Evolutionary conservation across 2,113 vertebrate species (phyloP), one percentile per base, ranked within the genome.

Genomic region (Oreochromis niloticus): DNA sequence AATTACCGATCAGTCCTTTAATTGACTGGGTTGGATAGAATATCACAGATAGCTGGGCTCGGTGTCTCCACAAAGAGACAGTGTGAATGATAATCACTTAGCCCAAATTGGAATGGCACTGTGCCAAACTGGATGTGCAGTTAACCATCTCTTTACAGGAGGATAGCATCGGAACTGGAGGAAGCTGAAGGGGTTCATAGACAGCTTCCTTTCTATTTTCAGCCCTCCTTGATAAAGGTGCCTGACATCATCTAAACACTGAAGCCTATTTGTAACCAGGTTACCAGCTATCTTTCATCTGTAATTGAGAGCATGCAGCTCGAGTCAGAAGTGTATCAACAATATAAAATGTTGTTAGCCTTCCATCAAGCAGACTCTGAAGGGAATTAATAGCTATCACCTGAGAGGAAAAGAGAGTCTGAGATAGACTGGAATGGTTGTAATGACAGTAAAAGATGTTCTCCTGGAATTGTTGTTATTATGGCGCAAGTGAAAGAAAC

Each of bases 271-370:
- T 96, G 95, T 96, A 96, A 96, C 95, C 95, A 95, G 95, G 95
- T 96, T 97, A 97, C 92, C 90, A 94, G 93, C 94, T 96, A 96
- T 97, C 95, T 95, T 89, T 94, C 95, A 93, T 91, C 93, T 89
- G 92, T 96, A 95, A 96, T 91, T 95, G 96, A 96, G 94, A 95
- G 91, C 92, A 96, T 91, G 92, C 54, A 94, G 94, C 94, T 96
- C 73, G 71, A 96, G 94, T 92, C 91, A 87, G 87, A 94, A 97
- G 89, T 96, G 97, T 96, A 96, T 96, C 95, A 96, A 89, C 92
- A 94, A 93, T 85, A 95, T 95, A 97, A 97, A 95, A 93, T 94
- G 91, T 86, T 94, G 85, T 96, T 96, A 96, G 92, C 92, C 95
- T 97, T 97, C 96, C 93, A 96, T 97, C 96, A 94, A 94, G 90